phyloP scores from a whole-genome alignment of 2,113 vertebrate species.

The Thymallus thymallus region DNA sequence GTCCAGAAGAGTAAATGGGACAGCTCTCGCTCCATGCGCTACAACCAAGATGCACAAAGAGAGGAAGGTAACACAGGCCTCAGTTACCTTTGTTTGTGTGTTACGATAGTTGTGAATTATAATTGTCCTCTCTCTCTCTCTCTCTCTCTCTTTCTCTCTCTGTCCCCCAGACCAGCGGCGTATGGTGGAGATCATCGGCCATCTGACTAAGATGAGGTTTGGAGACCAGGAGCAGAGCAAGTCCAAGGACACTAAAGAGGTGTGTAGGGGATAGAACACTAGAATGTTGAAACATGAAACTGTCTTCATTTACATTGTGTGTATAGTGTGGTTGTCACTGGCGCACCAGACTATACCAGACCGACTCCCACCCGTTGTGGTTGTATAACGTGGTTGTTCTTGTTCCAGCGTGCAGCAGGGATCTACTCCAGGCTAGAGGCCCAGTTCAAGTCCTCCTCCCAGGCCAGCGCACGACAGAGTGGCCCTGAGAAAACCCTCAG shows the following conservation, averaged over 20 bases:
- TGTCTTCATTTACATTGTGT: not conserved
- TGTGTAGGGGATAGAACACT: conserved; percentile 39
- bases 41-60: conserved; percentile 95
- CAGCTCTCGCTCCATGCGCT: conserved; percentile 87
- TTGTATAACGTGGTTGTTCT: conserved; percentile 10
- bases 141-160: not conserved
- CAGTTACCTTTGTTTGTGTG: not conserved
- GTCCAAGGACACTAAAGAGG: conserved; percentile 90
- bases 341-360: too few relatives aligned
- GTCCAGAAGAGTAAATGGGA: conserved; percentile 96
- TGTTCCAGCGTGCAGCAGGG: conserved; percentile 80
- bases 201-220: conserved; percentile 91
- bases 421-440: conserved; percentile 91
- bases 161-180: conserved; percentile 85
- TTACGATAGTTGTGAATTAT: not conserved
- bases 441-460: conserved; percentile 82
- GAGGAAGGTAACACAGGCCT: conserved; percentile 82
- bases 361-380: too few relatives aligned
- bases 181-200: conserved; percentile 90
- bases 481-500: conserved; percentile 79
- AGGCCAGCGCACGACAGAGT: conserved; percentile 74
- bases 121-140: not conserved
- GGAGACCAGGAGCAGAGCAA: conserved; percentile 86
- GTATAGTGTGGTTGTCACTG: not conserved
- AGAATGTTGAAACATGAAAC: not conserved